Evolutionary conservation across 53 echinoderm and acorn worm species (phyloP).

Genomic region (Pentamera pediparva): DNA sequence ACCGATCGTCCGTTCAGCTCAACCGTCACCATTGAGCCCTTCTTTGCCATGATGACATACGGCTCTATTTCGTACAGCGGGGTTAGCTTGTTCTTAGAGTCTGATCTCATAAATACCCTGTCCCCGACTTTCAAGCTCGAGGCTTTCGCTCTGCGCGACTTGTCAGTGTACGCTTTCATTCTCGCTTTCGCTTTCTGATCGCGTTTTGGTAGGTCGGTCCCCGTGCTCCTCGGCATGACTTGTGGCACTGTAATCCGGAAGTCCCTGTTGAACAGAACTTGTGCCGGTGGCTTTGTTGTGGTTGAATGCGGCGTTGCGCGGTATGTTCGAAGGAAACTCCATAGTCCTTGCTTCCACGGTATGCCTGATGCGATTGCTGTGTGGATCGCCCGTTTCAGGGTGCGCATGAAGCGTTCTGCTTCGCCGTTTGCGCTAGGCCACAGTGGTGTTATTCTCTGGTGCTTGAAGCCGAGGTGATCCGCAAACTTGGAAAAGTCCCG

Average conservation of each 20-base stretch:
- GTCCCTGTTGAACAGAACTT: conserved; percentile 15
- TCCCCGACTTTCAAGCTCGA: conserved; percentile 11
- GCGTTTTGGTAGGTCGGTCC: conserved; percentile 30
- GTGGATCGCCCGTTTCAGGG: neutral
- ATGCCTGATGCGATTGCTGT: conserved; percentile 9
- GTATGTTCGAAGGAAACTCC: conserved; percentile 39
- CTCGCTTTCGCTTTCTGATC: conserved; percentile 29
- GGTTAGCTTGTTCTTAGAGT: neutral
- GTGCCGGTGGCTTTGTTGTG: conserved; percentile 17
- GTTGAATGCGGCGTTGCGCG: conserved; percentile 37
- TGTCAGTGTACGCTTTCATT: conserved; percentile 31
- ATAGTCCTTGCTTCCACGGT: conserved; percentile 13
- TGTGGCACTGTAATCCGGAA: conserved; percentile 32
- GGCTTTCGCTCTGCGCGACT: neutral
- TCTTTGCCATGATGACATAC: neutral
- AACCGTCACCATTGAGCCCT: neutral
- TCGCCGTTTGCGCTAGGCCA: conserved; percentile 67
- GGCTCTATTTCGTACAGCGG: neutral
- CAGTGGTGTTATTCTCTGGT: conserved; percentile 48
- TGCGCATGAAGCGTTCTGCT: conserved; percentile 52
- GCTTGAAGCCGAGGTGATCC: conserved; percentile 51
- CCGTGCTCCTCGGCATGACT: neutral
- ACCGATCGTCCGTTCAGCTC: neutral
- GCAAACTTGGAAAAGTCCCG: conserved; percentile 40
- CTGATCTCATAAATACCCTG: conserved; percentile 21